phyloP scores from a whole-genome alignment of 2,888 invertebrate genomes.

The Tribolium freemani region DNA sequence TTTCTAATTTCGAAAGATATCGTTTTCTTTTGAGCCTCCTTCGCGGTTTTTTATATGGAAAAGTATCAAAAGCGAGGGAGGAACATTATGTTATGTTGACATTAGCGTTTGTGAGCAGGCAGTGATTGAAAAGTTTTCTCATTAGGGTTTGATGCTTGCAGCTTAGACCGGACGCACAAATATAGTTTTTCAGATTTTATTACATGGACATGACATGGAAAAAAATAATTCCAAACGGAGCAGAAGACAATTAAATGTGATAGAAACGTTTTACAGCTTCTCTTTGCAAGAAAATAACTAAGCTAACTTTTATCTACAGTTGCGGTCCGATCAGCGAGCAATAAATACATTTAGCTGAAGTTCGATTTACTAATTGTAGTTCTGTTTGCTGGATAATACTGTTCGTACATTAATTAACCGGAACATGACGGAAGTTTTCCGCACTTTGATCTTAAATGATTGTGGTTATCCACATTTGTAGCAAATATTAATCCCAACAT shows the following conservation, averaged over 20 bases:
- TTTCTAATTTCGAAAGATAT: not conserved
- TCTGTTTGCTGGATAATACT: not conserved
- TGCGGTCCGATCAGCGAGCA: no score
- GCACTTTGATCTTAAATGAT: not conserved
- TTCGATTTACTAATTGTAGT: not conserved
- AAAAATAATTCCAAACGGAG: no score
- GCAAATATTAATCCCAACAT: conserved; percentile 1
- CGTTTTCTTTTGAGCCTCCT: not conserved
- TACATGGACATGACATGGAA: no score
- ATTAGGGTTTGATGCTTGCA: not conserved
- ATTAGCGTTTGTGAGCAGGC: not conserved
- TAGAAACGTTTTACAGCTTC: no score
- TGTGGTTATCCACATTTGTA: not conserved
- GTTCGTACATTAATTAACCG: not conserved
- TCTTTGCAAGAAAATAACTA: no score
- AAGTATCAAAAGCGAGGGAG: not conserved
- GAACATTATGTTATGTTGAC: not conserved
- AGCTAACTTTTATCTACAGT: no score
- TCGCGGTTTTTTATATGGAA: not conserved
- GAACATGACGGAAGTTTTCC: not conserved
- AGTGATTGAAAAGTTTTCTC: not conserved
- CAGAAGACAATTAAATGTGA: no score
- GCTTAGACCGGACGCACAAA: no score
- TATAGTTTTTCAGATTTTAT: no score
- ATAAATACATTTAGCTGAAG: no score